Conservation (phyloP, 2,113 vertebrate species). For the Panurus biarmicus region DNA sequence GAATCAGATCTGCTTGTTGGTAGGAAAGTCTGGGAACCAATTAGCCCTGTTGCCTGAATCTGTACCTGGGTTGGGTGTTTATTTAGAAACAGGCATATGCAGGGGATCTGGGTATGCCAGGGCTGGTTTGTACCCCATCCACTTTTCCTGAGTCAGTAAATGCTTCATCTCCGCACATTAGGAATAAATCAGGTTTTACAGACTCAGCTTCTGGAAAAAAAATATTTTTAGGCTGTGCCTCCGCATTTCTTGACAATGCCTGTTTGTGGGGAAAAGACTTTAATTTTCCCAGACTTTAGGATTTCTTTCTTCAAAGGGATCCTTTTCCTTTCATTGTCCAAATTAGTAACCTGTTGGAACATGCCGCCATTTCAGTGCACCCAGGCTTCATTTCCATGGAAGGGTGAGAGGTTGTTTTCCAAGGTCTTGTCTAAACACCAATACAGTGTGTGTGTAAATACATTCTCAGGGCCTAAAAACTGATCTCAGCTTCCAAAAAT, state of each 20-base stretch:
- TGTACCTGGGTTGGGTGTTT: background rate
- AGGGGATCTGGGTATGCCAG: background rate
- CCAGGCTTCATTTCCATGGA: background rate
- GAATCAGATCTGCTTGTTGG: background rate
- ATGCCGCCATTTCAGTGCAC: background rate
- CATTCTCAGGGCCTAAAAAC: background rate
- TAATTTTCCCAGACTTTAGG: background rate
- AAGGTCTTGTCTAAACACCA: background rate
- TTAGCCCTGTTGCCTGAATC: background rate
- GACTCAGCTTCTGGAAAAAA: background rate
- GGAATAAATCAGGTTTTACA: background rate
- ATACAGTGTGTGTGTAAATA: background rate
- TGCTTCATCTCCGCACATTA: background rate
- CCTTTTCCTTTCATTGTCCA: background rate
- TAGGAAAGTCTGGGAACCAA: background rate
- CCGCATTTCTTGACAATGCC: background rate
- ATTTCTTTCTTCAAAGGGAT: background rate
- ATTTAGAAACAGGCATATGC: background rate
- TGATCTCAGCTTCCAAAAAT: background rate
- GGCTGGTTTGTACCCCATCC: background rate
- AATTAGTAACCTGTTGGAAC: background rate
- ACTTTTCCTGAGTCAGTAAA: background rate
- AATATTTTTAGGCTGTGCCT: background rate
- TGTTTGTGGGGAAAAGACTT: background rate
- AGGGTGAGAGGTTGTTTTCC: background rate